Percentiles rank a stretch among this genome's conserved stretches.
Conservation (phyloP, 2,113 vertebrate genomes). For the Myotis lucifugus region DNA sequence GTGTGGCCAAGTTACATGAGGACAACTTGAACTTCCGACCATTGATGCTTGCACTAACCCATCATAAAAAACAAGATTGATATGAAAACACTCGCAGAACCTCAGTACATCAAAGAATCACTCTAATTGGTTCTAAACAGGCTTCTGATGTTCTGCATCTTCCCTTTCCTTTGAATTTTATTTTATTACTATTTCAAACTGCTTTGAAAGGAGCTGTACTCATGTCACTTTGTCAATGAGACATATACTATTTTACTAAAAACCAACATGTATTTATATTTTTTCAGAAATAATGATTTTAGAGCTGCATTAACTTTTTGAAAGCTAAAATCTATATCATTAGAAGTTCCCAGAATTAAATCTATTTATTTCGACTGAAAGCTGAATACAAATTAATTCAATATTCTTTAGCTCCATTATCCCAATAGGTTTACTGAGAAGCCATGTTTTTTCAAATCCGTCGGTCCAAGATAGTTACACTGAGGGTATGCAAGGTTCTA, state of each 20-base stretch:
- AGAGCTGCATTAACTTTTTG: background rate
- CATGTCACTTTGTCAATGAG: background rate
- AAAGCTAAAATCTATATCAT: constrained; percentile 20
- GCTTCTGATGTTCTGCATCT: background rate
- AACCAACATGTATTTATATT: background rate
- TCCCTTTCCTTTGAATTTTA: background rate
- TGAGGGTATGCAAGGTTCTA: background rate
- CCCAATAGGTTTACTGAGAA: background rate
- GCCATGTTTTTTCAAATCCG: background rate
- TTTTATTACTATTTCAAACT: constrained; percentile 9
- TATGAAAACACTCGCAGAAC: background rate
- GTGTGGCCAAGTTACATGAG: background rate
- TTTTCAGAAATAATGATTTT: constrained; percentile 36
- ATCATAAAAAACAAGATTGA: background rate
- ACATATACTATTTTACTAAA: background rate
- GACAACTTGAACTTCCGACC: background rate
- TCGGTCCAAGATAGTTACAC: background rate
- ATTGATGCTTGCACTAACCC: background rate
- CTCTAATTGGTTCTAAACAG: background rate
- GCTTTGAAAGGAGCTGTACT: background rate
- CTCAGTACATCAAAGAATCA: background rate
- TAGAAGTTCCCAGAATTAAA: background rate
- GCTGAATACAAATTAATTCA: background rate
- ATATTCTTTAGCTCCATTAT: background rate
- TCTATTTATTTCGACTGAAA: background rate